Percentiles rank a stretch among this genome's conserved stretches.
These are phyloP conservation scores for Pygocentrus nattereri DNA, from an alignment of 2,797 vertebrate genomes.

Conservation along the genomic window DNA sequence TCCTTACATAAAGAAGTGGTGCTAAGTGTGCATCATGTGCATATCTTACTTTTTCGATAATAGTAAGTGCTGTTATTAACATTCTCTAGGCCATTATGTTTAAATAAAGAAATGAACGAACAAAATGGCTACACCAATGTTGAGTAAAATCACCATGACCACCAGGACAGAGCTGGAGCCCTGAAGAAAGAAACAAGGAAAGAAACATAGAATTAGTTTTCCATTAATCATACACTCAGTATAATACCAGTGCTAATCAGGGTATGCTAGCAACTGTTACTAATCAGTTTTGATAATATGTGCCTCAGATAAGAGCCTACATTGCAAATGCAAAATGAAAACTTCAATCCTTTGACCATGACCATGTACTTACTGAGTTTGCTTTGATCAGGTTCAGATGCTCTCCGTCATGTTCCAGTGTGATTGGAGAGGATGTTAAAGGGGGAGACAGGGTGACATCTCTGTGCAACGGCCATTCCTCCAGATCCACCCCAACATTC, in stretches of 20 bases:
- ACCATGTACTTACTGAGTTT: slow-evolving; percentile 87
- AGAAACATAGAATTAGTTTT: slow-evolving; percentile 45
- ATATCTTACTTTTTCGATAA: slow-evolving; percentile 60
- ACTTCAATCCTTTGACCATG: background rate
- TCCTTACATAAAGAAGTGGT: slow-evolving; percentile 62
- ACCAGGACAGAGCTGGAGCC: slow-evolving; percentile 97
- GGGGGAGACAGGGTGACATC: slow-evolving; percentile 95
- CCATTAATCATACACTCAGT: background rate
- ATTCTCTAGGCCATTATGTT: slow-evolving; percentile 70
- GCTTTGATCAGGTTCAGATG: slow-evolving; percentile 88
- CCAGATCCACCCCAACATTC: slow-evolving; percentile 90
- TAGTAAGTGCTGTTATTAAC: slow-evolving; percentile 61
- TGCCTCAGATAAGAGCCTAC: too few species aligned
- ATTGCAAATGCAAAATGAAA: background rate
- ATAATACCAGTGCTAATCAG: background rate
- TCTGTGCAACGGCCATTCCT: slow-evolving; percentile 93
- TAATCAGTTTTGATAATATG: background rate
- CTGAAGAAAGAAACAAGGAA: slow-evolving; percentile 77
- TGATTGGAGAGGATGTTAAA: slow-evolving; percentile 91
- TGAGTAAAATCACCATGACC: slow-evolving; percentile 99
- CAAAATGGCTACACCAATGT: slow-evolving; percentile 99
- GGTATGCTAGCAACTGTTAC: background rate
- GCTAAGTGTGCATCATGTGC: slow-evolving; percentile 61
- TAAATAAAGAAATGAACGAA: slow-evolving; percentile 99
- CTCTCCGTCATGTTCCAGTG: slow-evolving; percentile 92